Evolutionary conservation across 2,888 invertebrate species (phyloP), one percentile per base, ranked within the genome.

Genomic region (Apeira syringaria): DNA sequence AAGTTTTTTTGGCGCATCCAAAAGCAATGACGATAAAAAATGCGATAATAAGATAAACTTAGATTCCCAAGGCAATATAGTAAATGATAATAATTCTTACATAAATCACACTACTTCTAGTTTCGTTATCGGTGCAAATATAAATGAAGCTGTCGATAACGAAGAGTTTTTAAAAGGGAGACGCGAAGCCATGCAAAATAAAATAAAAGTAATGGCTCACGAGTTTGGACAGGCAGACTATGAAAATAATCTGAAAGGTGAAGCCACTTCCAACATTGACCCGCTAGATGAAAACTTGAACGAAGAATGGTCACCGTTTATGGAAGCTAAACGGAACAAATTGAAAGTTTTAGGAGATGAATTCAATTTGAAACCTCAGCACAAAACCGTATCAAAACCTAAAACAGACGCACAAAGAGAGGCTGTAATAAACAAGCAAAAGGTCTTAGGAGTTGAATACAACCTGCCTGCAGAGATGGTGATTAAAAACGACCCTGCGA

Each of bases 381-480:
- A 34, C 1, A 61, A 47, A 25, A 22, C 27, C n/a, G 22, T 24
- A 1, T 6, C 24, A 0, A 74, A 74, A 52, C 79, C 86, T 0
- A 66, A 54, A 47, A 87, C 84, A 0, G 84, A 88, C 1, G 91
- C 91, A 1, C 87, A 93, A 42, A 92, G 89, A 7, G 92, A 92
- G 40, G 93, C 93, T 0, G 76, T 93, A 49, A 71, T 82, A 33
- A 94, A 94, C 59, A 93, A 91, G 68, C 62, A 92, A 10, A 93
- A 90, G 70, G 86, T 94, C 1, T 67, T 94, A 40, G 88, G 91
- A 2, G 90, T 92, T 0, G 94, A 94, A 65, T 93, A 91, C 51
- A 91, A 91, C 36, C 68, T 91, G 1, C 83, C 87, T 3, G 25
- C 63, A 0, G 68, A 70, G 49, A 42, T 45, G 7, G 5, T 50